Evolutionary conservation across 2,113 vertebrate species (phyloP).

Genomic region (Peromyscus maniculatus): DNA sequence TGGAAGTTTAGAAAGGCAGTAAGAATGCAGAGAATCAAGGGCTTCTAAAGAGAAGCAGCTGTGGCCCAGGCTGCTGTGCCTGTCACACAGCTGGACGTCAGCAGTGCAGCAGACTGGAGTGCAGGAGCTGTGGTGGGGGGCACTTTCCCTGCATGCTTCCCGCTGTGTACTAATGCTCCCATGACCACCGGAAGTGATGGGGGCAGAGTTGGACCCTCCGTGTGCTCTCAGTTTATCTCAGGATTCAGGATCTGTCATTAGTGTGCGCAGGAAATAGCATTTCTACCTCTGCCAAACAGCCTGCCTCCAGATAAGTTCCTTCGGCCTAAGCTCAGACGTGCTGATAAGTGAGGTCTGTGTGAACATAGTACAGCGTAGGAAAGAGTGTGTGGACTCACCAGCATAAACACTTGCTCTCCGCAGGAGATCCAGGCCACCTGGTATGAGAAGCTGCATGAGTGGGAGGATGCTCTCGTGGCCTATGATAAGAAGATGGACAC

Average conservation of each 20-base stretch:
- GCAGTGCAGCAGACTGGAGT: background rate
- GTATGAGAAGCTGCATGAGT: constrained; percentile 99
- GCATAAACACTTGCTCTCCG: background rate
- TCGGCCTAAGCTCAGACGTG: background rate
- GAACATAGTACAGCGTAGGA: background rate
- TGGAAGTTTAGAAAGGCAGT: constrained; percentile 76
- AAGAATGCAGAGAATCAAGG: constrained; percentile 63
- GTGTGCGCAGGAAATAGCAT: background rate
- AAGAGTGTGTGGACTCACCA: background rate
- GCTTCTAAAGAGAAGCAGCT: constrained; percentile 58
- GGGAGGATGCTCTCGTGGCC: constrained; percentile 97
- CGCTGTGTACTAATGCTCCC: background rate
- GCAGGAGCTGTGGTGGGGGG: background rate
- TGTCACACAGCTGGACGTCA: background rate
- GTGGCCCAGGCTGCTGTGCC: background rate
- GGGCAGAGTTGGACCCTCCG: background rate
- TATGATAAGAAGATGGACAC: constrained; percentile 99
- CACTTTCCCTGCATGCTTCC: background rate
- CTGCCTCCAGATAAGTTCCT: background rate
- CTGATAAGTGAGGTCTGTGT: background rate
- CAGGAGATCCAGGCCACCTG: constrained; percentile 99
- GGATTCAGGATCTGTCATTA: background rate
- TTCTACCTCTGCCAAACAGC: background rate
- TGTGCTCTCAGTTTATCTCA: background rate
- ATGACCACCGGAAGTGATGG: background rate